Base-by-base conservation (phyloP, 2,888 invertebrate genomes). In the Lasioglossum vierecki region DNA sequence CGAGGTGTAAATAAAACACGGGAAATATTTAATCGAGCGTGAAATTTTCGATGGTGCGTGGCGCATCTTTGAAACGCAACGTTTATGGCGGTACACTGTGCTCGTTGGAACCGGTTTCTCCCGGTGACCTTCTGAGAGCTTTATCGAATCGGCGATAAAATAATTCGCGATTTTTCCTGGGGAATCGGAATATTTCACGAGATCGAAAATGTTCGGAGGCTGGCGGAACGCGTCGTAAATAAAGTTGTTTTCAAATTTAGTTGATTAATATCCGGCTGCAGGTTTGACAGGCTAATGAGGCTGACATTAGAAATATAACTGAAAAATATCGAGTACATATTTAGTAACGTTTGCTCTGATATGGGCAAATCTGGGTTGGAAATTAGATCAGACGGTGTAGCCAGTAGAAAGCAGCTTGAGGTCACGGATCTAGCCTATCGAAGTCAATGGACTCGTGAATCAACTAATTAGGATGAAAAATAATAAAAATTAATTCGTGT, bases 41-140 rank as follows among this genome's bases (percentile, higher is more conserved):
- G n/a, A 39, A 79, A 72, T 66, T 66, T 70, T 5, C 57, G 30
- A 53, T 3, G 49, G 26, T 35, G 39, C 44, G 9, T 44, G 63
- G 26, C 74, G 70, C 35, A 72, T 74, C 63, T 73, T 68, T 53
- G 22, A 66, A 72, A 79, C 35, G 82, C 8, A 22, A 9, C 71
- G 30, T 72, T 72, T 72, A 72, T 46, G 49, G 49, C 35, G 49
- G 41, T 53, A 41, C 60, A 70, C 49, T 3, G 22, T 66, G 15
- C 72, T 78, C 46, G 30, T n/a, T 30, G 18, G 5, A 66, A 84
- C 84, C 82, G 84, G 82, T 84, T 84, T 79, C 57, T 22, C 35
- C 18, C 46, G 15, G 8, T 57, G 78, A 78, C 75, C 66, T 84
- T 84, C 79, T 22, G 46, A 66, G 82, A 76, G 76, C 72, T 84